Base-by-base conservation (phyloP, 2,797 vertebrate genomes). In the Holocentrus rufus region DNA sequence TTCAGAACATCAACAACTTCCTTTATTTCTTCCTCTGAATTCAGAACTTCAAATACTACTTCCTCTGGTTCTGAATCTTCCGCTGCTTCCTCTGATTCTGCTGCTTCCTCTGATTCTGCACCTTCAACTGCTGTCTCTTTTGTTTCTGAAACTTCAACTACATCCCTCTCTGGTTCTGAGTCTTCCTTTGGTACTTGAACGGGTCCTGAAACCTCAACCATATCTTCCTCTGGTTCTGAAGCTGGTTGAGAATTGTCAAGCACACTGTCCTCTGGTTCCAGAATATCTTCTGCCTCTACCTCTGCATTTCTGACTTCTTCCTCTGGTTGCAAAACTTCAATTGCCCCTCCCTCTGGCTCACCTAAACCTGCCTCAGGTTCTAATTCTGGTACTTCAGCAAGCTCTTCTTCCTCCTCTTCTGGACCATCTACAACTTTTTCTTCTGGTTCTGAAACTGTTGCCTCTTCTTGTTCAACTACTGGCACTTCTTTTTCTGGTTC, bases 171-270 rank as follows among this genome's bases (percentile, higher is more conserved):
- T 0, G 55, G 2, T 5, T 74, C 46, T n/a, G 44, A 55, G 7
- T 72, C 76, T 47, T 60, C 54, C 2, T 74, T 31, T 46, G 20
- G 31, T 27, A 69, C 44, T 34, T 39, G 65, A 79, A 31, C 42
- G 17, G 36, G 22, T 47, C 74, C 65, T 61, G 54, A 61, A 50
- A 53, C 20, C 1, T 67, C 53, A 7, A 15, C 6, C 13, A 69
- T 22, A 42, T 79, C 74, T 52, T 63, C 31, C 31, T 74, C 62
- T 7, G 36, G 62, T 60, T 78, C 52, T 73, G 30, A 20, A 44
- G 66, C 59, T 39, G 64, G 20, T 39, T 44, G 13, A 69, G 25
- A 27, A 44, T 66, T 53, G 2, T 64, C 63, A 22, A 39, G 31
- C 6, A 62, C 5, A 9, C 20, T 55, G 34, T 77, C 23, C 11